Conservation (phyloP, 2,113 vertebrate species). For the Cyanistes caeruleus region DNA sequence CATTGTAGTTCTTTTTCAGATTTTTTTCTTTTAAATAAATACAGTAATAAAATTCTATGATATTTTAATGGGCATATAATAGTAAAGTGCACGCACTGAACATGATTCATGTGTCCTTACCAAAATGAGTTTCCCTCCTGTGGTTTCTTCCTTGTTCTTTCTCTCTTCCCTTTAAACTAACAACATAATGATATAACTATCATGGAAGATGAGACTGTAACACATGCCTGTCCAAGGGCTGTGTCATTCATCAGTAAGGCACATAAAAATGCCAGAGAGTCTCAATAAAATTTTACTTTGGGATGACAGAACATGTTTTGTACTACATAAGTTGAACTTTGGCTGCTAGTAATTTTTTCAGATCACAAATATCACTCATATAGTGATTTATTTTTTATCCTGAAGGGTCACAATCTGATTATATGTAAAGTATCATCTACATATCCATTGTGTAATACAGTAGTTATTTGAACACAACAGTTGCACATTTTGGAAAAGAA, state of each 20-base stretch:
- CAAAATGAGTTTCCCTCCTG: background rate
- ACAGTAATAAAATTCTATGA: background rate
- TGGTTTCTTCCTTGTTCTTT: background rate
- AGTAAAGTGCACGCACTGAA: background rate
- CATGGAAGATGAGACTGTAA: background rate
- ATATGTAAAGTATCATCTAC: background rate
- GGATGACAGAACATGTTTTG: background rate
- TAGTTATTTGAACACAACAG: background rate
- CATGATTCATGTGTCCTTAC: background rate
- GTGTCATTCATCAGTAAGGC: background rate
- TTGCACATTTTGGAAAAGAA: background rate
- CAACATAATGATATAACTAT: background rate
- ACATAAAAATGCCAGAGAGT: background rate
- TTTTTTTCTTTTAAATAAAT: background rate
- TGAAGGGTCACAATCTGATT: background rate
- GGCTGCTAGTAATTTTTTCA: background rate
- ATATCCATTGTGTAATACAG: background rate
- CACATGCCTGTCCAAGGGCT: background rate
- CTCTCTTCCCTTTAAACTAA: background rate
- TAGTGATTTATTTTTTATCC: background rate
- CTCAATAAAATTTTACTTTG: background rate
- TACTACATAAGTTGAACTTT: background rate
- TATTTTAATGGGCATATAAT: background rate
- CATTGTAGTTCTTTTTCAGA: background rate
- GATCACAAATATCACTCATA: background rate